A percentile compares a stretch with the other conserved stretches of the same genome.
Conservation (phyloP, 2,888 invertebrate genomes). For the Graphium colonna region DNA sequence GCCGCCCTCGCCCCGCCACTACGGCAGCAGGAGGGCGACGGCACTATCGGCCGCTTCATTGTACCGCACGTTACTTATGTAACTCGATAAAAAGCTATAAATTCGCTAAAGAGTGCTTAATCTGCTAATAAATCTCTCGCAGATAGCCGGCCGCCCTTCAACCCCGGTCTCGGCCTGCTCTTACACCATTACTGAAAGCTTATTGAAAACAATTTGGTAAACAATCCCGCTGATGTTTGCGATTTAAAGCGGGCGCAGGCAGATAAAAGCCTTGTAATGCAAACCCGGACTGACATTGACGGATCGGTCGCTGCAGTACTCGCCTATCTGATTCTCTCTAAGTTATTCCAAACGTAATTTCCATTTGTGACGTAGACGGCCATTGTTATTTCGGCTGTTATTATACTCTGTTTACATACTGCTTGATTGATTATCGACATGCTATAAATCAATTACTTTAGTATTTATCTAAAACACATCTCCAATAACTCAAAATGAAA, state of each 20-base stretch:
- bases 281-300: slow-evolving; percentile 75
- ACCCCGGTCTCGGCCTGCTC: slow-evolving; percentile 43
- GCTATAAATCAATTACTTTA: slow-evolving; percentile 22
- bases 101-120: slow-evolving; percentile 64
- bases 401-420: slow-evolving; percentile 53
- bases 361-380: slow-evolving; percentile 69
- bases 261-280: slow-evolving; percentile 77
- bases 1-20: slow-evolving; percentile 42
- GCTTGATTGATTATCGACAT: slow-evolving; percentile 24
- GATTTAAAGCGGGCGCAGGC: slow-evolving; percentile 66
- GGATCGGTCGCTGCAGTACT: slow-evolving; percentile 72
- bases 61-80: slow-evolving; percentile 56
- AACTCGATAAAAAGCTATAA: slow-evolving; percentile 66
- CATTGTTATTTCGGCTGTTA: slow-evolving; percentile 66
- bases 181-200: slow-evolving; percentile 68
- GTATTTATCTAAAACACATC: slow-evolving; percentile 5
- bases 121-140: slow-evolving; percentile 59
- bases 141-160: slow-evolving; percentile 50
- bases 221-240: slow-evolving; percentile 72
- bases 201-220: slow-evolving; percentile 78
- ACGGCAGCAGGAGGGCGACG: slow-evolving; percentile 47
- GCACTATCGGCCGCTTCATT: slow-evolving; percentile 62
- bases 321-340: slow-evolving; percentile 77
- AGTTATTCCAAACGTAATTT: slow-evolving; percentile 74
- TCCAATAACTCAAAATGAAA: background rate